These are phyloP conservation scores for Axea sp. DNA, from an alignment of 2,888 invertebrate genomes.

Conservation along the genomic window DNA sequence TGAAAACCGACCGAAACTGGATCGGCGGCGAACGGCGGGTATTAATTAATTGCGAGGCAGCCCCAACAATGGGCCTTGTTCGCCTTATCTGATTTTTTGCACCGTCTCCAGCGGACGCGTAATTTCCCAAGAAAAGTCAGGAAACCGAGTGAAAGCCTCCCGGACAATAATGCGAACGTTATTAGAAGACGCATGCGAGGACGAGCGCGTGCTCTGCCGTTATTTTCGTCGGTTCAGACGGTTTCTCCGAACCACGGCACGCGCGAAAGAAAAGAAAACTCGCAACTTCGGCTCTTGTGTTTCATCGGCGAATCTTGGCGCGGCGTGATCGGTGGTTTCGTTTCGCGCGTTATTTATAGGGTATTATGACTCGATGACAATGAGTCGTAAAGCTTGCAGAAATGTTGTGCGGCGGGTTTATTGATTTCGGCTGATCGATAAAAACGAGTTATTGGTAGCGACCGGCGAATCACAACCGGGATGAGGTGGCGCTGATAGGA, in stretches of 20 bases:
- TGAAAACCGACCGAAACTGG: too few relatives aligned
- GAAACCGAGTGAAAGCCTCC: constrained; percentile 63
- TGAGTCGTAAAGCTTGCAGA: constrained; percentile 33
- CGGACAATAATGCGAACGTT: constrained; percentile 31
- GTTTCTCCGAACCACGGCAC: constrained; percentile 42
- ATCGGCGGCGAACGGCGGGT: too few relatives aligned
- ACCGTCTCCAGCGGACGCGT: constrained; percentile 38
- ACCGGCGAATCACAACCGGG: too few relatives aligned
- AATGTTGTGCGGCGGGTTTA: too few relatives aligned
- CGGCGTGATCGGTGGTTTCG: constrained; percentile 21
- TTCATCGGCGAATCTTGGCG: too few relatives aligned
- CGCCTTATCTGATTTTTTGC: constrained; percentile 56
- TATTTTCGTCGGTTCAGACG: constrained; percentile 28
- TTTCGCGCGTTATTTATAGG: constrained; percentile 28
- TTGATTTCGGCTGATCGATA: too few relatives aligned
- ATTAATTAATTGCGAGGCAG: constrained; percentile 57
- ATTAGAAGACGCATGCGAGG: constrained; percentile 17
- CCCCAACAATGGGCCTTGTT: constrained; percentile 57
- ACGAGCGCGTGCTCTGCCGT: constrained; percentile 1
- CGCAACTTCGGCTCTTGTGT: too few relatives aligned
- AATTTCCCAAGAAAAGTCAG: constrained; percentile 63
- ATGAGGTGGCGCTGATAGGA: too few relatives aligned
- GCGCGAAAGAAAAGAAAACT: constrained; percentile 51
- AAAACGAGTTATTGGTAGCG: too few relatives aligned
- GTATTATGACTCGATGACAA: constrained; percentile 33